phyloP scores from a whole-genome alignment of 2,113 vertebrate species.

The Tragelaphus buxtoni region DNA sequence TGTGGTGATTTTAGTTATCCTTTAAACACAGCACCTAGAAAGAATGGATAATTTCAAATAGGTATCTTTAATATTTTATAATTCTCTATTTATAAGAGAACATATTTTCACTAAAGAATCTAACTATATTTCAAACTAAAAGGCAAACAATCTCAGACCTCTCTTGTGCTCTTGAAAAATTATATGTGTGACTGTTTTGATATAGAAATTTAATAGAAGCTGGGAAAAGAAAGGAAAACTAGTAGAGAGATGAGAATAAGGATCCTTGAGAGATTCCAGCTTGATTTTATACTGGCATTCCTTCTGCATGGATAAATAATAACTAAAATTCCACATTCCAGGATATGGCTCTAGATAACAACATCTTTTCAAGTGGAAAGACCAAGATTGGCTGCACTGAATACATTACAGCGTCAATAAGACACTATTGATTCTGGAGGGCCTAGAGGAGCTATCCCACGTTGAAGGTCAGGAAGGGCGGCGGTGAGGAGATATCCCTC shows the following conservation, averaged over 20 bases:
- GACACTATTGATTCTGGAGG: too few species aligned
- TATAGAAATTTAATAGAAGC: not conserved
- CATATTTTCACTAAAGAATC: not conserved
- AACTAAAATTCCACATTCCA: not conserved
- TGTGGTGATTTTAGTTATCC: not conserved
- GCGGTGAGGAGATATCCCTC: too few species aligned
- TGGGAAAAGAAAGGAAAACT: not conserved
- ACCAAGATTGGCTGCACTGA: too few species aligned
- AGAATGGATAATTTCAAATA: not conserved
- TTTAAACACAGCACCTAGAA: not conserved
- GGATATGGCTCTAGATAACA: too few species aligned
- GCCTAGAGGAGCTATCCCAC: too few species aligned
- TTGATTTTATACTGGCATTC: not conserved
- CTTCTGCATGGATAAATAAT: not conserved
- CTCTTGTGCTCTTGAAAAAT: not conserved
- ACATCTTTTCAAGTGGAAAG: too few species aligned
- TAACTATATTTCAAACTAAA: not conserved
- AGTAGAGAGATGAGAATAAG: not conserved
- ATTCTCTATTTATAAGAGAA: not conserved
- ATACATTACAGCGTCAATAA: too few species aligned
- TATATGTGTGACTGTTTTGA: not conserved
- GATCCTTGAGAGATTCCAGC: not conserved
- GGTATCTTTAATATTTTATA: not conserved
- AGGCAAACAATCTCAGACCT: not conserved
- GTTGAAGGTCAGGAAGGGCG: too few species aligned